Conservation (phyloP, 2,888 invertebrate genomes). For the Cryptus viduatorius region DNA sequence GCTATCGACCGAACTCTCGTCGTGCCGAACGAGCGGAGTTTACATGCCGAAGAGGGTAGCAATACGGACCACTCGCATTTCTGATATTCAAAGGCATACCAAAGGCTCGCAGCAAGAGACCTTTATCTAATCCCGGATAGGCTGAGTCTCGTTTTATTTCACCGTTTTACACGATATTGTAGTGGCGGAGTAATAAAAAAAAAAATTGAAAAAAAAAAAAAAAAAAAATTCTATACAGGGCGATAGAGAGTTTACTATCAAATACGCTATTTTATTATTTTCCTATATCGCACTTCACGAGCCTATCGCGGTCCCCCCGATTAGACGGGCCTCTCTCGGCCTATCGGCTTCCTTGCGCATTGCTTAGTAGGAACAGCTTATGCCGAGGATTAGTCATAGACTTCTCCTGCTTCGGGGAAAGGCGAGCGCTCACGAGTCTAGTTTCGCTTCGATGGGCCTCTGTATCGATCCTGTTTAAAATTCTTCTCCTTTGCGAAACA, state of each 20-base stretch:
- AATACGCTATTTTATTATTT: conserved; percentile 20
- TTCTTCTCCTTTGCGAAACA: conserved; percentile 44
- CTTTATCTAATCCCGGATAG: conserved; percentile 27
- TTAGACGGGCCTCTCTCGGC: conserved; percentile 34
- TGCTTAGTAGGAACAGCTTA: background rate
- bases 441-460: conserved; percentile 60
- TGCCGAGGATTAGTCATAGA: conserved; percentile 73
- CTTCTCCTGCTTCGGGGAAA: conserved; percentile 72
- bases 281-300: background rate
- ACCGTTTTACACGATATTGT: background rate
- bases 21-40: background rate
- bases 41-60: background rate
- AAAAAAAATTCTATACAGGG: background rate
- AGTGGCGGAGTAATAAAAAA: background rate
- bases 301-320: conserved; percentile 30
- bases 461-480: conserved; percentile 44
- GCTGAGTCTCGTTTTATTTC: conserved; percentile 1
- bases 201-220: too few relatives aligned
- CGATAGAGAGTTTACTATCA: conserved; percentile 26
- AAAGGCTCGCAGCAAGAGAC: background rate
- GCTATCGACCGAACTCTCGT: conserved; percentile 24
- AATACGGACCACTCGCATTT: conserved; percentile 3
- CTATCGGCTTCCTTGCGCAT: conserved; percentile 10
- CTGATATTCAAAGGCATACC: conserved; percentile 2
- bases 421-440: conserved; percentile 65